A percentile compares a stretch with the other conserved stretches of the same genome.
Evolutionary conservation across 2,113 vertebrate species (phyloP).

Genomic region (Amazona guildingii): DNA sequence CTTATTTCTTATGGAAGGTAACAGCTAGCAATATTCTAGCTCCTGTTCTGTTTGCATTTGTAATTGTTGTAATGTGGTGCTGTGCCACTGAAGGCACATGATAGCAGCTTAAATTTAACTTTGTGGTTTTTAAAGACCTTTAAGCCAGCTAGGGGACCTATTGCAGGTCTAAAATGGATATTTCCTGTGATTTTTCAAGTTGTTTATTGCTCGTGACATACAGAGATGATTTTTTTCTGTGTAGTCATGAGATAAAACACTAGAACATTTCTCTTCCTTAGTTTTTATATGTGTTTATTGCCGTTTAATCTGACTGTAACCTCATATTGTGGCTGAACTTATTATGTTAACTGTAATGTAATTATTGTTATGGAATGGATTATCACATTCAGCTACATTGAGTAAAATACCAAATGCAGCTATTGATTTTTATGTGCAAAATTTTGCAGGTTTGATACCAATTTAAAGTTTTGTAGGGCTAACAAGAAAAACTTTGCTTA

Average conservation of each 20-base stretch:
- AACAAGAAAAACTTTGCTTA: neutral
- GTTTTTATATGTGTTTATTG: neutral
- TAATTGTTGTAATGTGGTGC: neutral
- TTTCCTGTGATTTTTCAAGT: neutral
- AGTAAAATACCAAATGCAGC: neutral
- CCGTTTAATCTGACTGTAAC: neutral
- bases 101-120: neutral
- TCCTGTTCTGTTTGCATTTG: neutral
- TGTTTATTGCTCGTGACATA: neutral
- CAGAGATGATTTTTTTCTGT: neutral
- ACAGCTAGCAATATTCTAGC: neutral
- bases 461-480: neutral
- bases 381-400: neutral
- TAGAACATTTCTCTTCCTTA: neutral
- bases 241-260: neutral
- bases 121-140: neutral
- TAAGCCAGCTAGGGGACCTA: neutral
- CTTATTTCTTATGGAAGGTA: neutral
- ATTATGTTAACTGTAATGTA: neutral
- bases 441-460: neutral
- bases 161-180: neutral
- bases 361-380: neutral
- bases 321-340: rapidly evolving
- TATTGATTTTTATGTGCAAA: neutral
- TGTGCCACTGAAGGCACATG: neutral